Percentiles rank a stretch among this genome's conserved stretches.
phyloP scores from a whole-genome alignment of 2,113 vertebrate species.

The Oreocharis arfaki region DNA sequence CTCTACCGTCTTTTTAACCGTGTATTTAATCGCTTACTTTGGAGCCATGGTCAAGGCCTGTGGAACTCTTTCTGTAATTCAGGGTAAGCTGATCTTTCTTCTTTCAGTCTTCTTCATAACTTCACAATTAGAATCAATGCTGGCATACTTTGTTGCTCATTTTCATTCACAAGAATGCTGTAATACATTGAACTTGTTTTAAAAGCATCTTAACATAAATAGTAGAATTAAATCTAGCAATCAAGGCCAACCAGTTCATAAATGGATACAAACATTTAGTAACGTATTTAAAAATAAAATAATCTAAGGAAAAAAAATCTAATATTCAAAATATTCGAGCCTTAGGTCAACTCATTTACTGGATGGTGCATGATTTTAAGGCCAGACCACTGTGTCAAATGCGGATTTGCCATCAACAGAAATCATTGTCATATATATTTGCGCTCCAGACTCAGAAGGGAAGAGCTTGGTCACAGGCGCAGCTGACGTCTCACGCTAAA shows the following conservation, averaged over 20 bases:
- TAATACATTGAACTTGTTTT: neutral
- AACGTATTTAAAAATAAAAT: neutral
- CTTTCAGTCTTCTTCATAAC: neutral
- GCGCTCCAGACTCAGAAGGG: neutral
- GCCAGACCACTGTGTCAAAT: neutral
- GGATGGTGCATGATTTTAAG: neutral
- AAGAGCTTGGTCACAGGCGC: neutral
- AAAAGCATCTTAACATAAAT: neutral
- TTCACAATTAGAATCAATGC: neutral
- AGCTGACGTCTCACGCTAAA: neutral
- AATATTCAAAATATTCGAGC: neutral
- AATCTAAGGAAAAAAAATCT: neutral
- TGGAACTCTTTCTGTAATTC: conserved; percentile 98
- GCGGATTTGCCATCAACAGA: neutral
- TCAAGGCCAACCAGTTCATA: neutral
- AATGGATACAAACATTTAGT: neutral
- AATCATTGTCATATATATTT: neutral
- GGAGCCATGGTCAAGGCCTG: conserved; percentile 94
- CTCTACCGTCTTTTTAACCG: conserved; percentile 90
- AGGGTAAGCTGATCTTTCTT: conserved; percentile 70
- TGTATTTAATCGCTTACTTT: conserved; percentile 92
- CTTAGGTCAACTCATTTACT: neutral
- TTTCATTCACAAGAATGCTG: neutral
- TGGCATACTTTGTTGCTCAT: neutral
- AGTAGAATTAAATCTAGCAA: neutral